Evolutionary conservation across 2,113 vertebrate genomes (phyloP).

Genomic region (Sceloporus undulatus): DNA sequence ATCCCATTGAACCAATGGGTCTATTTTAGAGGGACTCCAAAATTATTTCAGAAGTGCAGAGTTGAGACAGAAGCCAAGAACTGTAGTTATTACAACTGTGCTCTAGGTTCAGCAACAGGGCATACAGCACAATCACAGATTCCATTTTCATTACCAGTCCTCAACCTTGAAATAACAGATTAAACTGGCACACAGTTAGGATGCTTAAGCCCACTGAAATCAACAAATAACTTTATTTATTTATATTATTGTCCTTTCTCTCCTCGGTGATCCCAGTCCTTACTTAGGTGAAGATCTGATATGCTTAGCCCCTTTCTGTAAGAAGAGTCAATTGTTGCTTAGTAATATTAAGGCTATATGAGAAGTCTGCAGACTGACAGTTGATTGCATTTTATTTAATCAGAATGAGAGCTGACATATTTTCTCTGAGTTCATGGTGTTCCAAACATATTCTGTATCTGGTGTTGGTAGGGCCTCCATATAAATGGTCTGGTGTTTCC

Average conservation of each 20-base stretch:
- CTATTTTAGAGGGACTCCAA: not conserved
- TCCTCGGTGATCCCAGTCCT: not conserved
- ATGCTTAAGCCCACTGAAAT: not conserved
- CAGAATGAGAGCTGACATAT: not conserved
- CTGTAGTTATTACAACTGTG: not conserved
- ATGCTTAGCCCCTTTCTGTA: not conserved
- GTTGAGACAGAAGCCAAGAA: not conserved
- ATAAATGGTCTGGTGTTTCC: not conserved
- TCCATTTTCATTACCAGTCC: not conserved
- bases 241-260: not conserved
- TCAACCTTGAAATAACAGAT: not conserved
- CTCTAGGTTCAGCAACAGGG: not conserved
- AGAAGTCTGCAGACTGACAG: not conserved
- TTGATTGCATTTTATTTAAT: not conserved
- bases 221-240: not conserved
- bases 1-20: too few species aligned
- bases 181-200: not conserved
- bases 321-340: not conserved
- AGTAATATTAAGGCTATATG: not conserved
- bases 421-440: not conserved
- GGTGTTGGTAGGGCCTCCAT: not conserved
- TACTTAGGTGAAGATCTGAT: not conserved
- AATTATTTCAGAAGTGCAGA: not conserved
- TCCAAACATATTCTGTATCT: not conserved
- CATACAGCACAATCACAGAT: not conserved